Evolutionary conservation across 1,140 invertebrate species (phyloP).

Genomic region (Drosophila neocordata): DNA sequence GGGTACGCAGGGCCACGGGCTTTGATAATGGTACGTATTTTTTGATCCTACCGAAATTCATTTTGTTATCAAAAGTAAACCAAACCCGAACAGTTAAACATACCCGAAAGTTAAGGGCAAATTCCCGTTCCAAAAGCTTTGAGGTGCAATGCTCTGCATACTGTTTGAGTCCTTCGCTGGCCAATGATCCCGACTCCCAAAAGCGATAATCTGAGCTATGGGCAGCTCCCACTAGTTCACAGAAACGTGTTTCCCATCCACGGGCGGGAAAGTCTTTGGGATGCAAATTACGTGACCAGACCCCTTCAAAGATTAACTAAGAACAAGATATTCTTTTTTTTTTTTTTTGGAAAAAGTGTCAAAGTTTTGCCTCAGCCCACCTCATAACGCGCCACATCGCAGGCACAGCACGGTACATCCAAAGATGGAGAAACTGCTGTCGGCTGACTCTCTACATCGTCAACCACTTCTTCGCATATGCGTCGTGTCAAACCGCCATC

Average conservation of each 20-base stretch:
- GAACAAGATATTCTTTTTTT: not conserved
- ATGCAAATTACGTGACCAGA: conserved; percentile 98
- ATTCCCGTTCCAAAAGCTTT: conserved; percentile 94
- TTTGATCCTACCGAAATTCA: conserved; percentile 87
- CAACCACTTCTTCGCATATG: conserved; percentile 89
- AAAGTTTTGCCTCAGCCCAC: conserved; percentile 77
- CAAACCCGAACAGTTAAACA: not conserved
- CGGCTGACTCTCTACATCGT: conserved; percentile 87
- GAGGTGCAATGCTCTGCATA: conserved; percentile 97
- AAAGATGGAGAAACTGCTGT: conserved; percentile 84
- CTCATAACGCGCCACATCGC: conserved; percentile 97
- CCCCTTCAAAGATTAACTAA: conserved; percentile 95
- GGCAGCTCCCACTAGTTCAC: conserved; percentile 98
- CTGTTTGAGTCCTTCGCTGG: conserved; percentile 93
- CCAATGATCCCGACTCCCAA: conserved; percentile 93
- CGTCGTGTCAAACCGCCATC: conserved; percentile 89
- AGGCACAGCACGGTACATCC: conserved; percentile 91
- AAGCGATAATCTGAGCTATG: conserved; percentile 95
- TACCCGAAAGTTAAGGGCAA: conserved; percentile 87
- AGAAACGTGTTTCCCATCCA: conserved; percentile 95
- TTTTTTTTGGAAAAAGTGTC: no score
- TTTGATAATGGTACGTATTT: conserved; percentile 98
- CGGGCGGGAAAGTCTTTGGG: conserved; percentile 97
- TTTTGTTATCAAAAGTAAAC: not conserved
- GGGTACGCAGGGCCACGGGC: conserved; percentile 96